Conservation (phyloP, 2,888 invertebrate species). For the Morpho helenor region DNA sequence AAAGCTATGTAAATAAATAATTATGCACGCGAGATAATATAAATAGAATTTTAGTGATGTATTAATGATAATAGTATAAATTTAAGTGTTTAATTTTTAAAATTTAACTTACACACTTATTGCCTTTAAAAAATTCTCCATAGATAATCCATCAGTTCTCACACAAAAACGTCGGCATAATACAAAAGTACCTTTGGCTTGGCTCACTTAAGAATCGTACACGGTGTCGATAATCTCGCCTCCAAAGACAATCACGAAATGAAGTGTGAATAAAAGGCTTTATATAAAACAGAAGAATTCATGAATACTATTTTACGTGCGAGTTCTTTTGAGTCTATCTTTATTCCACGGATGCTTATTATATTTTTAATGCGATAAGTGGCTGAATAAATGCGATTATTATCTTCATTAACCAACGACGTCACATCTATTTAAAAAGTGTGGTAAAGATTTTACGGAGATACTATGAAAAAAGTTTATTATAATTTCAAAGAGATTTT, state of each 20-base stretch:
- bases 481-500: too few species aligned
- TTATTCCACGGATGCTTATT: constrained; percentile 27
- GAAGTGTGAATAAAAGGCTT: constrained; percentile 14
- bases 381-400: constrained; percentile 42
- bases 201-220: constrained; percentile 39
- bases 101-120: too few species aligned
- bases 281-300: constrained; percentile 27
- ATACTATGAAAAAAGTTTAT: background rate
- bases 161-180: constrained; percentile 38
- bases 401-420: constrained; percentile 21
- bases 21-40: too few species aligned
- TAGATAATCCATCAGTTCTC: constrained; percentile 51
- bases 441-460: background rate
- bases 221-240: constrained; percentile 65
- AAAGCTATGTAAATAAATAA: too few species aligned
- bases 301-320: background rate
- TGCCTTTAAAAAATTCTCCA: background rate
- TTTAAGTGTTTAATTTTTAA: too few species aligned
- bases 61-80: too few species aligned
- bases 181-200: constrained; percentile 35
- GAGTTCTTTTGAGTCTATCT: too few species aligned
- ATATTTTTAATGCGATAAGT: constrained; percentile 52
- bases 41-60: too few species aligned
- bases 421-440: constrained; percentile 13
- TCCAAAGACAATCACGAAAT: constrained; percentile 30